A percentile compares a stretch with the other conserved stretches of the same genome.
Evolutionary conservation across 2,113 vertebrate genomes (phyloP).

Genomic region (Prochilodus magdalenae): DNA sequence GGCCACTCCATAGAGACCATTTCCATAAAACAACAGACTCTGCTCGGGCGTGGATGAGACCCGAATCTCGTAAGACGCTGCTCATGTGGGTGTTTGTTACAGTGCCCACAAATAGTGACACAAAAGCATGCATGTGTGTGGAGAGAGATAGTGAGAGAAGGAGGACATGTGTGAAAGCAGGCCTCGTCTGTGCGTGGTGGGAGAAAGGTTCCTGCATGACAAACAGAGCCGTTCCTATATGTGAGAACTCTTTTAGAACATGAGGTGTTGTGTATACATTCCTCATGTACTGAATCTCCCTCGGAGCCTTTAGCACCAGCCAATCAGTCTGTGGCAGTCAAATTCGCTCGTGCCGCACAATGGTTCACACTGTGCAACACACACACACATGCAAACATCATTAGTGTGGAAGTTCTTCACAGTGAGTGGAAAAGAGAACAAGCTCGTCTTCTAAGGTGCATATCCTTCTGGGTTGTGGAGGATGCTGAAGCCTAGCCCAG

Average conservation of each 20-base stretch:
- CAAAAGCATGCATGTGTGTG: background rate
- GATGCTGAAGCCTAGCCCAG: no score
- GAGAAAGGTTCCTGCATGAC: background rate
- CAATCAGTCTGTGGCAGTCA: no score
- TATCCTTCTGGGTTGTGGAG: no score
- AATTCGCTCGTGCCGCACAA: no score
- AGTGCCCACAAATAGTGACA: background rate
- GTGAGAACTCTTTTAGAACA: background rate
- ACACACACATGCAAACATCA: no score
- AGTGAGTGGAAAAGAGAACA: no score
- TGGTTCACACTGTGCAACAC: no score
- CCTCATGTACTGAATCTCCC: constrained; percentile 6
- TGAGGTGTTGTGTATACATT: background rate
- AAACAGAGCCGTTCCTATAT: background rate
- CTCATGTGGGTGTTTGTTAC: constrained; percentile 10
- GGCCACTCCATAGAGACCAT: background rate
- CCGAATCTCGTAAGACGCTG: background rate
- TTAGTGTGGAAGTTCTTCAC: no score
- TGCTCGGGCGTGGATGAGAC: constrained; percentile 20
- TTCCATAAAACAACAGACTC: constrained; percentile 4
- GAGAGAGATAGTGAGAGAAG: background rate
- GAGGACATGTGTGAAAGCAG: background rate
- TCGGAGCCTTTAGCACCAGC: constrained; percentile 1
- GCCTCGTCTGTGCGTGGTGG: background rate
- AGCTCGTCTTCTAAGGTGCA: no score